Evolutionary conservation across 2,888 invertebrate species (phyloP).

Genomic region (Gryllus longicercus): DNA sequence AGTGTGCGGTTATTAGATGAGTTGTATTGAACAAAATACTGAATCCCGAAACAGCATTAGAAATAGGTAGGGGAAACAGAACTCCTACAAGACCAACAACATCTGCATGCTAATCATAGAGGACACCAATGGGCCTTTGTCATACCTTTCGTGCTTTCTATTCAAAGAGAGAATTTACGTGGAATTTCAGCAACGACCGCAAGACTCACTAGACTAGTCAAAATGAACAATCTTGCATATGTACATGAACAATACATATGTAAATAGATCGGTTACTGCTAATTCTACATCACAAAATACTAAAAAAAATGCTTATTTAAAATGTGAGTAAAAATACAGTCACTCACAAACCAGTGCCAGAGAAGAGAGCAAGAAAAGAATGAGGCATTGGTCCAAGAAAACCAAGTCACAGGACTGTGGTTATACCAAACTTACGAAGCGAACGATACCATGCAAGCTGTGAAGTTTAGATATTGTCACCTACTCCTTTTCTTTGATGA

Average conservation of each 20-base stretch:
- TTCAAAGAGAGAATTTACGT: no score
- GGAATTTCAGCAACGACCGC: no score
- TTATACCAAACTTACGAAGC: conserved; percentile 19
- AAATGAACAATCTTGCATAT: background rate
- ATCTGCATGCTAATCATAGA: conserved; percentile 19
- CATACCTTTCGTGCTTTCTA: conserved; percentile 34
- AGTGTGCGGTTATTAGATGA: no score
- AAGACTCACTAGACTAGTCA: no score
- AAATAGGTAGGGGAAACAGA: background rate
- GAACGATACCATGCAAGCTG: background rate
- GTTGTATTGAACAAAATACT: no score
- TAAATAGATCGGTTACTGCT: background rate
- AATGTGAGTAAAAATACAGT: background rate
- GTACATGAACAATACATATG: background rate
- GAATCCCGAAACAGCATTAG: no score
- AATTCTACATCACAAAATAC: background rate
- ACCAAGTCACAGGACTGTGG: background rate
- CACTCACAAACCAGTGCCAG: background rate
- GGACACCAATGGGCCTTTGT: conserved; percentile 37
- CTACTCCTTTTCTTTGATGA: conserved; percentile 90
- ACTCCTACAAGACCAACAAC: background rate
- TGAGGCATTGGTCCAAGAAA: background rate
- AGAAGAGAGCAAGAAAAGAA: conserved; percentile 20
- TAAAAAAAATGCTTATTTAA: background rate
- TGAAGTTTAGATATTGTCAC: conserved; percentile 46